Evolutionary conservation across 2,113 vertebrate genomes (phyloP).

Genomic region (Pollachius pollachius): DNA sequence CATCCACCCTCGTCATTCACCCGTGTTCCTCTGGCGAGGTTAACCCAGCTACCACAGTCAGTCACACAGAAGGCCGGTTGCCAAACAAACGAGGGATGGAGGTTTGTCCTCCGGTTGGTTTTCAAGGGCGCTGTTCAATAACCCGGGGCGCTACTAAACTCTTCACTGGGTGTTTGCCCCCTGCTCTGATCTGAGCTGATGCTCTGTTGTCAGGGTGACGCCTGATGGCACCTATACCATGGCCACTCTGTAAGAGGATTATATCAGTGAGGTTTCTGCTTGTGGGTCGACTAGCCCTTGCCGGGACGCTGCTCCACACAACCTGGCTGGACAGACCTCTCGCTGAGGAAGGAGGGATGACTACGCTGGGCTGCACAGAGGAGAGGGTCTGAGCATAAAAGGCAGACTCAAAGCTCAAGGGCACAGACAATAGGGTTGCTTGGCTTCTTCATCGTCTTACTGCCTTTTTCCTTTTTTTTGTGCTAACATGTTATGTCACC

Average conservation of each 20-base stretch:
- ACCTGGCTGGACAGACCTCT: constrained; percentile 15
- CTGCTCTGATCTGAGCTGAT: constrained; percentile 31
- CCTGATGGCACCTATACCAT: constrained; percentile 39
- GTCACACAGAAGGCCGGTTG: not conserved
- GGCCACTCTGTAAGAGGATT: constrained; percentile 58
- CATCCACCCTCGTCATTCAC: constrained; percentile 10
- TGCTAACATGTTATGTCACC: not conserved
- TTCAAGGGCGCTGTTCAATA: constrained; percentile 32
- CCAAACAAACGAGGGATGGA: not conserved
- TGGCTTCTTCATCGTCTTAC: constrained; percentile 5
- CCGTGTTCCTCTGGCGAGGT: constrained; percentile 13
- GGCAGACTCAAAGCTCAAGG: constrained; percentile 2
- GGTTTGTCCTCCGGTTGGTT: constrained; percentile 12
- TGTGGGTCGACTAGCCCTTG: constrained; percentile 31
- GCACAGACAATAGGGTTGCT: constrained; percentile 4
- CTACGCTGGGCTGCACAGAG: constrained; percentile 6
- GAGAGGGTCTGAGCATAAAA: not conserved
- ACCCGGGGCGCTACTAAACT: constrained; percentile 30
- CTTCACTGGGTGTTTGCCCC: constrained; percentile 32
- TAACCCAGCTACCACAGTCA: constrained; percentile 16
- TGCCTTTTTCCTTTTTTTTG: no score
- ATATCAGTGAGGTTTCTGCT: constrained; percentile 24
- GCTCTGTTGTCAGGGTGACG: constrained; percentile 50
- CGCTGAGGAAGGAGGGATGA: not conserved
- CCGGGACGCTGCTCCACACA: constrained; percentile 14